Conservation (phyloP, 2,888 invertebrate species). For the Diplazon laetatorius region DNA sequence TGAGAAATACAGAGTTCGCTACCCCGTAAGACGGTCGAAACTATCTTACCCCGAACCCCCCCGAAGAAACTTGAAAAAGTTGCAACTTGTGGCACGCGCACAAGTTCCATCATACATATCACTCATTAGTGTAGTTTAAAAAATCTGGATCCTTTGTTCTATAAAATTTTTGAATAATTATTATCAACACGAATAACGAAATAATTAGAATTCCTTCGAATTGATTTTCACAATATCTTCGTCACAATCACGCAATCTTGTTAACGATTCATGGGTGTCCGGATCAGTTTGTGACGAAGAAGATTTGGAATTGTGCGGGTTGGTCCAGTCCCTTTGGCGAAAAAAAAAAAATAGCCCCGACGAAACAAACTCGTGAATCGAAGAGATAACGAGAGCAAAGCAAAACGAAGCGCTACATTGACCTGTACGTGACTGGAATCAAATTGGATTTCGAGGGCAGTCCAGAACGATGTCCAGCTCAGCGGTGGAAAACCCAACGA, state of each 20-base stretch:
- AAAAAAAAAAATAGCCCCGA: not conserved
- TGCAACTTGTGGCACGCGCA: constrained; percentile 7
- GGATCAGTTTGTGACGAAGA: constrained; percentile 17
- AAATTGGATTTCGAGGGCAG: constrained; percentile 56
- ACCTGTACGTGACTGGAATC: constrained; percentile 57
- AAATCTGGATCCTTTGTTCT: constrained; percentile 23
- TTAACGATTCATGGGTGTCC: constrained; percentile 40
- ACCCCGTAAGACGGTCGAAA: not conserved
- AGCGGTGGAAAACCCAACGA: not conserved
- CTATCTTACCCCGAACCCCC: not conserved
- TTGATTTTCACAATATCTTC: constrained; percentile 11
- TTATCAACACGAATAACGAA: not conserved
- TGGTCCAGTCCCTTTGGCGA: constrained; percentile 42
- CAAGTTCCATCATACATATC: constrained; percentile 19
- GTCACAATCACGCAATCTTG: constrained; percentile 36
- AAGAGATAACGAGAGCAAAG: constrained; percentile 45
- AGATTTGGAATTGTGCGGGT: constrained; percentile 37
- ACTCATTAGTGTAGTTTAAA: constrained; percentile 43
- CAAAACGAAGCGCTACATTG: constrained; percentile 48
- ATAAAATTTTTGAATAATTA: constrained; percentile 6
- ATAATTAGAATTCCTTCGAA: not conserved
- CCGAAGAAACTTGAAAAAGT: constrained; percentile 26
- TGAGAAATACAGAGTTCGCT: constrained; percentile 24
- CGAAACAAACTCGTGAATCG: constrained; percentile 52
- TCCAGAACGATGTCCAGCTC: constrained; percentile 50